Evolutionary conservation across 2,888 invertebrate genomes (phyloP).

Genomic region (Cremastinae sp.): DNA sequence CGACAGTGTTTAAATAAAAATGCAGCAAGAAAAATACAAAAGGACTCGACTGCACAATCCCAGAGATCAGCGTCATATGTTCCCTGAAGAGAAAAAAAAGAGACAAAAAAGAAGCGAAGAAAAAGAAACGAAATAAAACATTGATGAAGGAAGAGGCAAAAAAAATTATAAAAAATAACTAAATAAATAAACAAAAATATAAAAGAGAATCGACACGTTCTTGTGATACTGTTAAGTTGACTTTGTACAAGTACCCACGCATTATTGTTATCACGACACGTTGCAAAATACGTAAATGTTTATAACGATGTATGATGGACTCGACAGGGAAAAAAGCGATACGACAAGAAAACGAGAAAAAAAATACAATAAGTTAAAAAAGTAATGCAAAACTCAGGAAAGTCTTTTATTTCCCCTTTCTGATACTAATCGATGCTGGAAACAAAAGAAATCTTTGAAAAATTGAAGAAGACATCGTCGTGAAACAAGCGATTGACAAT

Average conservation of each 20-base stretch:
- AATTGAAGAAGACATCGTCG: too few species aligned
- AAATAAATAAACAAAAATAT: slow-evolving; percentile 18
- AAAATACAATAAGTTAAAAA: slow-evolving; percentile 70
- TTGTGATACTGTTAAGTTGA: slow-evolving; percentile 70
- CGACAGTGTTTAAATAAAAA: slow-evolving; percentile 32
- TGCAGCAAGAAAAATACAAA: slow-evolving; percentile 34
- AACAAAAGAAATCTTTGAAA: too few species aligned
- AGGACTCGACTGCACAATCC: slow-evolving; percentile 16
- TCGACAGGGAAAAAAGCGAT: slow-evolving; percentile 53
- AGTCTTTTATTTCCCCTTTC: slow-evolving; percentile 3
- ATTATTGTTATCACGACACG: slow-evolving; percentile 72
- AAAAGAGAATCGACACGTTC: slow-evolving; percentile 58
- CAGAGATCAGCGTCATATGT: slow-evolving; percentile 15
- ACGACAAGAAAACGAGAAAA: slow-evolving; percentile 56
- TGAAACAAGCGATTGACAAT: too few species aligned
- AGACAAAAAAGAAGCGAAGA: slow-evolving; percentile 19
- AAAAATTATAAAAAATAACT: slow-evolving; percentile 32
- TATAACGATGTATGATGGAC: slow-evolving; percentile 70
- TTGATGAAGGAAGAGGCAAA: slow-evolving; percentile 24
- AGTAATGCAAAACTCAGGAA: slow-evolving; percentile 27
- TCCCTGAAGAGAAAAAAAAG: slow-evolving; percentile 14
- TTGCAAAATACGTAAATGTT: slow-evolving; percentile 71
- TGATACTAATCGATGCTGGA: not conserved
- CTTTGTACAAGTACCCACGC: slow-evolving; percentile 72
- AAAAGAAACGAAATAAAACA: slow-evolving; percentile 17